Percentiles rank a stretch among this genome's conserved stretches.
Conservation (phyloP, 2,888 invertebrate genomes). For the Gisinianus flammeolus region DNA sequence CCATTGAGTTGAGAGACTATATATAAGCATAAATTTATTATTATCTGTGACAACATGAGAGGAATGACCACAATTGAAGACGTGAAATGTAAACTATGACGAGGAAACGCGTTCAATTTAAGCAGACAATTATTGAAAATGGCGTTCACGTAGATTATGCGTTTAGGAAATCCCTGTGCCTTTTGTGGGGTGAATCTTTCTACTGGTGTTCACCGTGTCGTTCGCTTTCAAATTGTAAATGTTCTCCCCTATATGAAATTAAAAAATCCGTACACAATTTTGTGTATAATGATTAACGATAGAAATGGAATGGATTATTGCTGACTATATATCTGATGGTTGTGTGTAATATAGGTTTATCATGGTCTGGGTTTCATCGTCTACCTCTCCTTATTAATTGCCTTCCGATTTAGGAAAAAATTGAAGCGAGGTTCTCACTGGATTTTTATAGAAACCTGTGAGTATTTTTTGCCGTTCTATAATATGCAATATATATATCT, state of each 20-base stretch:
- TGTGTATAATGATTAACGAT: no score
- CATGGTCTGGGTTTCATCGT: background rate
- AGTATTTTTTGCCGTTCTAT: background rate
- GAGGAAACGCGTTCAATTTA: no score
- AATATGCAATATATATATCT: no score
- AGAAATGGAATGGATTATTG: no score
- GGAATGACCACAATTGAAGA: no score
- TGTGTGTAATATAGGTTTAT: no score
- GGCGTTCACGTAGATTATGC: background rate
- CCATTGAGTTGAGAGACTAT: no score
- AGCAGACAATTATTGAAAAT: no score
- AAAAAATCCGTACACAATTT: background rate
- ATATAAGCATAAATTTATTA: no score
- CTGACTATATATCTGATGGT: no score
- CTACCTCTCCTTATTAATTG: background rate
- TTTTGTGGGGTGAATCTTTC: background rate
- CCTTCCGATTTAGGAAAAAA: background rate
- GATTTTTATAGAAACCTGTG: background rate
- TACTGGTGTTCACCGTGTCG: background rate
- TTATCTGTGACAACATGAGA: no score
- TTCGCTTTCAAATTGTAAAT: slow-evolving; percentile 10
- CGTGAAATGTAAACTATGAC: no score
- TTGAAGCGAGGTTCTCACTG: background rate
- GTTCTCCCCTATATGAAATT: background rate
- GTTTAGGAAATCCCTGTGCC: background rate